Base-by-base conservation (phyloP, 2,113 vertebrate genomes). In the Saccopteryx bilineata region DNA sequence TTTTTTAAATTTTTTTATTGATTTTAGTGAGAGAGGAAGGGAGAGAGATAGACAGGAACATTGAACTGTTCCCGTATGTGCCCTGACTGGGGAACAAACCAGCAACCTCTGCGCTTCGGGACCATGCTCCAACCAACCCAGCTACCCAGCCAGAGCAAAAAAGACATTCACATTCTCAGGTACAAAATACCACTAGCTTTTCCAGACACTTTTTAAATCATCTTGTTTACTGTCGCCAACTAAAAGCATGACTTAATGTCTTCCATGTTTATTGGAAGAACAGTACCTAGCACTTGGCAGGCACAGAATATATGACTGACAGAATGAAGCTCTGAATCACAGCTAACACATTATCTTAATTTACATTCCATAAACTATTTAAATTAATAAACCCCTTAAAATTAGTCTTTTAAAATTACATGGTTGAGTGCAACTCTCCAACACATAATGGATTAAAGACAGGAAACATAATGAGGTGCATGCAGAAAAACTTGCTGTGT, bases 331-430 rank as follows among this genome's bases (percentile, higher is more conserved):
- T 69, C 50, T 58, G 61, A 85, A 69, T 82, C 87, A 85, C 33
- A 94, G 31, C 87, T 91, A 60, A 87, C 56, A 31, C 75, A 33
- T 26, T 71, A 92, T 24, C 52, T 80, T 92, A 92, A 88, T 85
- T 74, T 76, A 92, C 56, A 93, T 48, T 78, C 58, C 56, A 95
- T 24, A 88, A 90, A 74, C 46, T 66, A 94, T 68, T 91, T 80
- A 71, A 48, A 94, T 93, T 72, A 84, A 68, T 87, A 80, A 93
- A 10, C 15, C 48, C 61, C 60, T 81, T 58, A 87, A 68, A 86
- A 78, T n/a, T n/a, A 76, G 61, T 66, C 72, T 65, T 68, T 92
- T 74, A 90, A 90, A 86, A 82, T 93, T 87, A 93, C n/a, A 31
- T 18, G 15, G 46, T 24, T 89, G 60, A 94, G 23, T 17, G 17